A percentile compares a stretch with the other conserved stretches of the same genome.
Evolutionary conservation across 2,797 vertebrate genomes (phyloP).

Genomic region (Sebastes vulpes): DNA sequence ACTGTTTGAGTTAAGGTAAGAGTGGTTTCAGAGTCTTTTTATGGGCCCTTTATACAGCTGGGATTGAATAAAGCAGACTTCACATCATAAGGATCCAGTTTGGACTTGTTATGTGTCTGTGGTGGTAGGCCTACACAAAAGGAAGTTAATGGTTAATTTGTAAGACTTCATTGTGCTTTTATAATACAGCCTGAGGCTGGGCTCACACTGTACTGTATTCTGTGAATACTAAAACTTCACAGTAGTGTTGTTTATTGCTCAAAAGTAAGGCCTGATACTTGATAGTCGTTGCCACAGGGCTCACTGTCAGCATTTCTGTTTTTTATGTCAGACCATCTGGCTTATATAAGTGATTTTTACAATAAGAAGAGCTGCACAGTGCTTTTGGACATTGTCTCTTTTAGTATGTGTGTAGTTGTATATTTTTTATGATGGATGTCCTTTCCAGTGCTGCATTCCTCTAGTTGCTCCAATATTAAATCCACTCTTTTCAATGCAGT

Average conservation of each 20-base stretch:
- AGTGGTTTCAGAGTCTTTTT: background rate
- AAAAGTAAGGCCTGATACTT: background rate
- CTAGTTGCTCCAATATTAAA: background rate
- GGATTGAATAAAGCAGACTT: background rate
- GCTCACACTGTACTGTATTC: background rate
- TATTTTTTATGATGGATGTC: background rate
- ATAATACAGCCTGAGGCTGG: background rate
- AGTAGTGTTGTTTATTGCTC: background rate
- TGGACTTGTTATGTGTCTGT: background rate
- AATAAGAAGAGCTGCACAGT: background rate
- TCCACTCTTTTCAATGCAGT: background rate
- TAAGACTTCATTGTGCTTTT: background rate
- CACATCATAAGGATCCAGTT: background rate
- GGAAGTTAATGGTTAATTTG: background rate
- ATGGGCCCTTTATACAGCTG: background rate
- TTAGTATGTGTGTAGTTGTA: background rate
- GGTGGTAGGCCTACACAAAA: background rate
- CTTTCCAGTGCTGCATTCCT: background rate
- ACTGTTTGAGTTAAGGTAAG: conserved; percentile 56
- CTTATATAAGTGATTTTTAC: background rate
- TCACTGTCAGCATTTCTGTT: background rate
- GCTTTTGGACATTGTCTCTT: background rate
- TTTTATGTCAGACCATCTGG: background rate
- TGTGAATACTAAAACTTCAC: background rate
- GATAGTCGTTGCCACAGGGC: background rate